A percentile compares a stretch with the other conserved stretches of the same genome.
These are phyloP conservation scores for Silurus aristotelis DNA, from an alignment of 2,797 vertebrate species.

Conservation along the genomic window DNA sequence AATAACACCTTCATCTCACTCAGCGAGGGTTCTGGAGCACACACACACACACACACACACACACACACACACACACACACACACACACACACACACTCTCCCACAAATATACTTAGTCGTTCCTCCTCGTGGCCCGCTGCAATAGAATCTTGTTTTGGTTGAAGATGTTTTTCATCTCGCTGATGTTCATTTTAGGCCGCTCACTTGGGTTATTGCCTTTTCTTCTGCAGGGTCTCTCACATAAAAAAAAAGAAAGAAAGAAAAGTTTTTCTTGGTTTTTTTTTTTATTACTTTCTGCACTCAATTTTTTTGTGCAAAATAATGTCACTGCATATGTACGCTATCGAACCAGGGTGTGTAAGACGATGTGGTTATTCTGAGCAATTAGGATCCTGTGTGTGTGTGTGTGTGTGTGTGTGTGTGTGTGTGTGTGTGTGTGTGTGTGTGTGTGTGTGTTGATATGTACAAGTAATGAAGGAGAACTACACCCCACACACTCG, in stretches of 20 bases:
- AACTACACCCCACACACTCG: constrained; percentile 26
- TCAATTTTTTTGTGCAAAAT: constrained; percentile 1
- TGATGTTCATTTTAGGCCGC: constrained; percentile 32
- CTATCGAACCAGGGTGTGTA: background rate
- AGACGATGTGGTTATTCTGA: background rate
- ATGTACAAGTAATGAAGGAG: constrained; percentile 2
- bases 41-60: background rate
- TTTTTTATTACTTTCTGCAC: constrained; percentile 23
- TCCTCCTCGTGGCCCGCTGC: constrained; percentile 50
- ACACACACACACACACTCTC: background rate
- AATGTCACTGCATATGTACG: constrained; percentile 5
- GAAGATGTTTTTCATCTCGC: constrained; percentile 25
- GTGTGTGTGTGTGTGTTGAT: background rate
- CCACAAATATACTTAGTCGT: background rate
- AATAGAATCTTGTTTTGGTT: constrained; percentile 20
- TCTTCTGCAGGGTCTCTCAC: background rate
- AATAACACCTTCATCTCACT: constrained; percentile 77
- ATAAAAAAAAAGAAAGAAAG: background rate
- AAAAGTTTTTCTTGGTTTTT: constrained; percentile 23
- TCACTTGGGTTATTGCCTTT: constrained; percentile 36
- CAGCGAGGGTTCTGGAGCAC: constrained; percentile 70
- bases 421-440: background rate
- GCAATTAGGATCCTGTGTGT: background rate
- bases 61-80: background rate
- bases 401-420: background rate